phyloP scores from a whole-genome alignment of 2,113 vertebrate species.

The Sinocyclocheilus maitianheensis region DNA sequence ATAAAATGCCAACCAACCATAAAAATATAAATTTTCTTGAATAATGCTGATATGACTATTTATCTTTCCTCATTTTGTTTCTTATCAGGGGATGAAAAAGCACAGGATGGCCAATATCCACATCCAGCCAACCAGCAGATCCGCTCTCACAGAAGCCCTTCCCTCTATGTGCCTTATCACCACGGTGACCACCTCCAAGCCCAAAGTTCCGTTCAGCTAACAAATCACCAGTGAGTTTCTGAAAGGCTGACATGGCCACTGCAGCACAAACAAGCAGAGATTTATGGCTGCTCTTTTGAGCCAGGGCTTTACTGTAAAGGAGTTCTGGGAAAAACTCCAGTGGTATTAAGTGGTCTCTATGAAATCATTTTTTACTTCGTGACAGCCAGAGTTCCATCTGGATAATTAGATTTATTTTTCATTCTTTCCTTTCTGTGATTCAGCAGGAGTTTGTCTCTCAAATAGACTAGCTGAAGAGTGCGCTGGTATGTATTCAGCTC shows the following conservation, averaged over 20 bases:
- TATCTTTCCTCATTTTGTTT: conserved; percentile 57
- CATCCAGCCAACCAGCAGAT: conserved; percentile 11
- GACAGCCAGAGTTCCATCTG: not conserved
- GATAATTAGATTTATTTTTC: conserved; percentile 2
- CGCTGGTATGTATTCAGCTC: not conserved
- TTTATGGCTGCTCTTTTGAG: conserved; percentile 51
- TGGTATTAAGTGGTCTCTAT: conserved; percentile 5
- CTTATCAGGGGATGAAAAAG: conserved; percentile 63
- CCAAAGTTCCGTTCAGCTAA: conserved; percentile 54
- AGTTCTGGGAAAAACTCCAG: conserved; percentile 3
- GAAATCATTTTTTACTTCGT: not conserved
- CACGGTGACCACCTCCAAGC: conserved; percentile 48
- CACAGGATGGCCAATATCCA: conserved; percentile 35
- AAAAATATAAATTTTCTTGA: not conserved
- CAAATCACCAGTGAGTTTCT: conserved; percentile 76
- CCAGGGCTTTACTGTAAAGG: conserved; percentile 22
- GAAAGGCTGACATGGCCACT: conserved; percentile 48
- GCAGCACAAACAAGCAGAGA: conserved; percentile 45
- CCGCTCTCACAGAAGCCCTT: conserved; percentile 51
- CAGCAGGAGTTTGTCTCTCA: not conserved
- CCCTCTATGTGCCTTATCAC: not conserved
- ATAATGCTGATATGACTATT: not conserved
- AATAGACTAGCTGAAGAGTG: not conserved
- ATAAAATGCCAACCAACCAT: too few relatives aligned
- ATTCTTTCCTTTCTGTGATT: not conserved